These are phyloP conservation scores for Danio aesculapii DNA, from an alignment of 2,797 vertebrate genomes.

Conservation along the genomic window DNA sequence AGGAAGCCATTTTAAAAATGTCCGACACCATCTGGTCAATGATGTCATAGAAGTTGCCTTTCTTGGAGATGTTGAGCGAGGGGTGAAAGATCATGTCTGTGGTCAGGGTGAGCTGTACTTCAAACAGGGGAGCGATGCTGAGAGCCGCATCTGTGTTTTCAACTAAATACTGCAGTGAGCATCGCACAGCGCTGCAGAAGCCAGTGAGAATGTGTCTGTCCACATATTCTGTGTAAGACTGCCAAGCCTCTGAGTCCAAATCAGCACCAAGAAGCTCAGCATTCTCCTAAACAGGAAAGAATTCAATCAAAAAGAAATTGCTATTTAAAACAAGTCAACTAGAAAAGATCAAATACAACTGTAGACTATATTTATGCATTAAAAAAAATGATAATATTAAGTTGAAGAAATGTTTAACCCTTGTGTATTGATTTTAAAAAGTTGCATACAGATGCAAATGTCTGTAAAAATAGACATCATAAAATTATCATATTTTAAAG, in stretches of 20 bases:
- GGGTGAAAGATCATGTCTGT: conserved; percentile 80
- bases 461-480: too few relatives aligned
- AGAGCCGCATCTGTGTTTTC: conserved; percentile 81
- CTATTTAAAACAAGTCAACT: neutral
- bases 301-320: neutral
- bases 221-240: conserved; percentile 79
- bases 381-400: too few relatives aligned
- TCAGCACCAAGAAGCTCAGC: conserved; percentile 79
- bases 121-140: conserved; percentile 78
- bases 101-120: conserved; percentile 80
- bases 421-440: too few relatives aligned
- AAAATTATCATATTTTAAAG: too few relatives aligned
- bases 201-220: conserved; percentile 82
- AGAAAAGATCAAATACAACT: neutral
- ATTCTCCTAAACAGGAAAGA: conserved; percentile 77
- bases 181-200: conserved; percentile 80
- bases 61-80: conserved; percentile 75
- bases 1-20: conserved; percentile 77
- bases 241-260: conserved; percentile 79
- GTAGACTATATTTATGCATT: neutral
- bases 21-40: conserved; percentile 78
- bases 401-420: too few relatives aligned
- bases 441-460: too few relatives aligned
- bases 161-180: conserved; percentile 82
- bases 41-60: conserved; percentile 80